Percentiles rank a stretch among this genome's conserved stretches.
Evolutionary conservation across 1,140 invertebrate species (phyloP).

Genomic region (Zaprionus tsacasi): DNA sequence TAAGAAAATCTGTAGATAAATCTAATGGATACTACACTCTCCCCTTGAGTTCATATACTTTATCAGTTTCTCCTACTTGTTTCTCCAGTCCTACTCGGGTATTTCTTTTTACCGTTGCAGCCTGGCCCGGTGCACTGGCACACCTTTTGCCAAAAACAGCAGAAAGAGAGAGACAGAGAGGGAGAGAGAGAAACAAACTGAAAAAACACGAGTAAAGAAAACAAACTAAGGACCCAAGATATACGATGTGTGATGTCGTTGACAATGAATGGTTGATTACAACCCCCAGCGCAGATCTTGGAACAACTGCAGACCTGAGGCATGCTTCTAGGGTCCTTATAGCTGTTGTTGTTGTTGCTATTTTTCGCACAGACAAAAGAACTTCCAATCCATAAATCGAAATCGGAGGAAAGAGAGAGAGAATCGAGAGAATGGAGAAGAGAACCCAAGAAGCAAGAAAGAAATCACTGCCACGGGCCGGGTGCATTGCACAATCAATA

Average conservation of each 20-base stretch:
- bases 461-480: conserved; percentile 84
- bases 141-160: conserved; percentile 68
- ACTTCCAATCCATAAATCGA: conserved; percentile 44
- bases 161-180: neutral
- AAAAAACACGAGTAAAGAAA: conserved; percentile 65
- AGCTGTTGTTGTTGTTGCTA: conserved; percentile 36
- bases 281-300: conserved; percentile 37
- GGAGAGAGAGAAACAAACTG: conserved; percentile 19
- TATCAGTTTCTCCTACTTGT: neutral
- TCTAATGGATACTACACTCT: neutral
- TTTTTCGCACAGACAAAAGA: conserved; percentile 52
- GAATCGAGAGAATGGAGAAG: conserved; percentile 23
- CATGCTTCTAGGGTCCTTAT: neutral
- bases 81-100: neutral
- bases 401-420: conserved; percentile 19
- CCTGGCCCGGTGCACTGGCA: conserved; percentile 62
- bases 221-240: conserved; percentile 70
- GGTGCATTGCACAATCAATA: conserved; percentile 80
- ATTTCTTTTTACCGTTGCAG: neutral
- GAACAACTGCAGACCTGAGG: conserved; percentile 40
- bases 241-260: conserved; percentile 84
- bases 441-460: conserved; percentile 23
- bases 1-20: neutral
- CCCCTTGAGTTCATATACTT: neutral
- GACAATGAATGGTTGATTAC: conserved; percentile 83